phyloP scores from a whole-genome alignment of 2,797 vertebrate species.

The Luscinia luscinia region DNA sequence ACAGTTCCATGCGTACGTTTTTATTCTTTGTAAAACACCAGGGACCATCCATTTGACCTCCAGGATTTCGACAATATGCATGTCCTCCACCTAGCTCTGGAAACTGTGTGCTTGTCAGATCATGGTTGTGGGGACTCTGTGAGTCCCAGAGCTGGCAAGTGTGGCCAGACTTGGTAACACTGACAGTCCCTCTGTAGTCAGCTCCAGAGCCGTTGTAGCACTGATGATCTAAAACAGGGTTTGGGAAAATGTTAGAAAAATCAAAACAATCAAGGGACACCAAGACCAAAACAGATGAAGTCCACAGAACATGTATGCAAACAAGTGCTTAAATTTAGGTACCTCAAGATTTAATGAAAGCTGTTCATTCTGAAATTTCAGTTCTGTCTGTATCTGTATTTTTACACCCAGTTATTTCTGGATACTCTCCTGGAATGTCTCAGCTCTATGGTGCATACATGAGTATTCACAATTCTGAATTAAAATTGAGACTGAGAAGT shows the following conservation, averaged over 20 bases:
- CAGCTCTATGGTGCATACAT: not conserved
- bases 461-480: not conserved
- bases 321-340: not conserved
- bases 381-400: not conserved
- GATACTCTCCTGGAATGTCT: not conserved
- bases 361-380: not conserved
- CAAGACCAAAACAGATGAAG: not conserved
- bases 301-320: accelerated
- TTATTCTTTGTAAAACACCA: conserved; percentile 98
- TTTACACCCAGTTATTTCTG: not conserved
- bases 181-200: conserved; percentile 89
- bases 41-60: conserved; percentile 92
- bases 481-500: not conserved
- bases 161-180: conserved; percentile 88
- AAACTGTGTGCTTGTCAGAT: conserved; percentile 82
- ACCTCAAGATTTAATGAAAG: not conserved
- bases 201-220: conserved; percentile 94
- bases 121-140: conserved; percentile 91
- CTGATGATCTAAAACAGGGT: conserved; percentile 85
- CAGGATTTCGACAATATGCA: conserved; percentile 95
- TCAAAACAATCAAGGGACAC: not conserved
- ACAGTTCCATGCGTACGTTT: conserved; percentile 89
- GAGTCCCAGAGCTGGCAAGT: conserved; percentile 91
- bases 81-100: conserved; percentile 91
- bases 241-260: conserved; percentile 17